phyloP scores from a whole-genome alignment of 2,113 vertebrate species.

The Sylvia atricapilla region DNA sequence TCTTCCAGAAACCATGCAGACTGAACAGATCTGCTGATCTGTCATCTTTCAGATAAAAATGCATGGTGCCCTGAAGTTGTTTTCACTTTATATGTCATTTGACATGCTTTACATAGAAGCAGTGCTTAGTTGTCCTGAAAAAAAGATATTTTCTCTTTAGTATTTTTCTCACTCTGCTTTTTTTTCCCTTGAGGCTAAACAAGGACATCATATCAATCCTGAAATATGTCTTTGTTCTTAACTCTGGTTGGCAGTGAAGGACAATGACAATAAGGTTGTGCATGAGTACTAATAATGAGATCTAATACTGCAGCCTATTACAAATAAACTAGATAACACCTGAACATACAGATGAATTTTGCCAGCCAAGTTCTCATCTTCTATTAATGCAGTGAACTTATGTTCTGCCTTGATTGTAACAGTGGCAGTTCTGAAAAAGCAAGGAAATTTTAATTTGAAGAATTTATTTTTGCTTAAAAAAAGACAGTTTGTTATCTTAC shows the following conservation, averaged over 20 bases:
- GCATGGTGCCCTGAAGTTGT: background rate
- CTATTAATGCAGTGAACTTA: background rate
- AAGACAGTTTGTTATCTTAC: background rate
- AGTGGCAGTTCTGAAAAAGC: background rate
- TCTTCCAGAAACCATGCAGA: background rate
- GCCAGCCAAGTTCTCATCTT: background rate
- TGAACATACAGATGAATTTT: background rate
- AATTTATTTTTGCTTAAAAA: background rate
- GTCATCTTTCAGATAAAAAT: conserved; percentile 6
- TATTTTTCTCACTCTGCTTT: background rate
- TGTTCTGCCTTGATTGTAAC: background rate
- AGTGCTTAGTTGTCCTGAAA: background rate
- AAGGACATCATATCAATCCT: background rate
- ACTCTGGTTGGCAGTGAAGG: background rate
- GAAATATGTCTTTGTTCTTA: background rate
- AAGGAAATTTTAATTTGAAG: background rate
- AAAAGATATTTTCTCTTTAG: background rate
- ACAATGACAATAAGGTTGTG: background rate
- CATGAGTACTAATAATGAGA: background rate
- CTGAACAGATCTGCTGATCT: conserved; percentile 14
- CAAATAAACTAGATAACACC: background rate
- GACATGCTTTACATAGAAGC: background rate
- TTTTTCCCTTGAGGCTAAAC: background rate
- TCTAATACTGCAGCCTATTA: background rate
- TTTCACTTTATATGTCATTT: conserved; percentile 18